Conservation (phyloP, 2,113 vertebrate species). For the Cygnus atratus region DNA sequence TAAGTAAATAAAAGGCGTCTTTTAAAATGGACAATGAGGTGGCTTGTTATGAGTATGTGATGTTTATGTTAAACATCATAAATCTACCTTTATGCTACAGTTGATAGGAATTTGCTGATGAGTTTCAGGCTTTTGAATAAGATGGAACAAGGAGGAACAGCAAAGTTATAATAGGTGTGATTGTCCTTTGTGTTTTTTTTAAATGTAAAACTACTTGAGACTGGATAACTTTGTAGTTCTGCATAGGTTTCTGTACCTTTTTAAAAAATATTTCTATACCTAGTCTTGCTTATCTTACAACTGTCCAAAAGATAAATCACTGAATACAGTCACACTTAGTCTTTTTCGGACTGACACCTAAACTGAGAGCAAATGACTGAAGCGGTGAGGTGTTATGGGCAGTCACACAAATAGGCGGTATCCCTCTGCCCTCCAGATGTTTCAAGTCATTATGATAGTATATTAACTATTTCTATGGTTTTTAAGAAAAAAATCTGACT, state of each 20-base stretch:
- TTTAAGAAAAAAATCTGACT: background rate
- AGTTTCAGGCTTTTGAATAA: background rate
- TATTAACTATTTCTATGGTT: background rate
- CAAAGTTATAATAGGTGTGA: background rate
- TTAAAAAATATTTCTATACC: background rate
- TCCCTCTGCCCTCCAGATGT: background rate
- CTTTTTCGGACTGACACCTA: background rate
- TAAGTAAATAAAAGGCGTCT: background rate
- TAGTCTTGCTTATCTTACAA: background rate
- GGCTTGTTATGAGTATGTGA: background rate
- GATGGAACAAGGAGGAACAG: background rate
- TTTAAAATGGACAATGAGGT: background rate
- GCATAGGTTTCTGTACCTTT: background rate
- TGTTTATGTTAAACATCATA: background rate
- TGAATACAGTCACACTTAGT: background rate
- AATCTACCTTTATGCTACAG: background rate
- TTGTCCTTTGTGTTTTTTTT: background rate
- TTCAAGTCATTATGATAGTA: background rate
- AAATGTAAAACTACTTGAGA: background rate
- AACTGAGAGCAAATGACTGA: background rate
- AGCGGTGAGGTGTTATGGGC: accelerated
- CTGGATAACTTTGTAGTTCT: background rate
- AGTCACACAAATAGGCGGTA: background rate
- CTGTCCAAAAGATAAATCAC: background rate
- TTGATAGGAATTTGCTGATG: background rate